These are phyloP conservation scores for Cremastinae sp. DNA, from an alignment of 2,888 invertebrate genomes.

Conservation along the genomic window DNA sequence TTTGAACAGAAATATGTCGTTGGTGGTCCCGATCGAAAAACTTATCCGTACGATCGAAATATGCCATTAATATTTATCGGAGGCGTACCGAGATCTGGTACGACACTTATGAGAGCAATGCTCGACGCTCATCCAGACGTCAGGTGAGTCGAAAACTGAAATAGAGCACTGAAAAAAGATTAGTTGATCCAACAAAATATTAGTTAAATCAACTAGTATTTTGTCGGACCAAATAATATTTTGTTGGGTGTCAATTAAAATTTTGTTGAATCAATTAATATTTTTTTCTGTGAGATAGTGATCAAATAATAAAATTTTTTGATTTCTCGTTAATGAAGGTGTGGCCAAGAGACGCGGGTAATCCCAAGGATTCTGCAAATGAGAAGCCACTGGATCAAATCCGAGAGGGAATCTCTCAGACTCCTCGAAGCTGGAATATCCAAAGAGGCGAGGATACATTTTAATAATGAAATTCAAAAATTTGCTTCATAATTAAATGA, in stretches of 20 bases:
- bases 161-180: not conserved
- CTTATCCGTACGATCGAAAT: slow-evolving; percentile 89
- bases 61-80: slow-evolving; percentile 98
- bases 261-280: too few species aligned
- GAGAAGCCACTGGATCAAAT: slow-evolving; percentile 96
- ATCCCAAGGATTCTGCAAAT: slow-evolving; percentile 98
- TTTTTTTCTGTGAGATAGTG: too few species aligned
- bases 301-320: too few species aligned
- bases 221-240: too few species aligned
- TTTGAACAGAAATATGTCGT: slow-evolving; percentile 84
- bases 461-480: too few species aligned
- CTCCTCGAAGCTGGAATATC: slow-evolving; percentile 97
- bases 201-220: too few species aligned
- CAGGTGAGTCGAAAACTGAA: slow-evolving; percentile 83
- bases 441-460: slow-evolving; percentile 85
- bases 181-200: too few species aligned
- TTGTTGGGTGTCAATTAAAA: too few species aligned
- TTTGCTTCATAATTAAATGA: slow-evolving; percentile 26
- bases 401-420: slow-evolving; percentile 94
- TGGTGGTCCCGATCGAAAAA: slow-evolving; percentile 83
- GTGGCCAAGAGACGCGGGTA: slow-evolving; percentile 98
- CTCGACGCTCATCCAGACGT: slow-evolving; percentile 98
- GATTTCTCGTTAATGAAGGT: slow-evolving; percentile 81
- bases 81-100: slow-evolving; percentile 98
- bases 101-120: slow-evolving; percentile 98